Evolutionary conservation across 2,888 invertebrate genomes (phyloP).

Genomic region (Sinelater perroti): DNA sequence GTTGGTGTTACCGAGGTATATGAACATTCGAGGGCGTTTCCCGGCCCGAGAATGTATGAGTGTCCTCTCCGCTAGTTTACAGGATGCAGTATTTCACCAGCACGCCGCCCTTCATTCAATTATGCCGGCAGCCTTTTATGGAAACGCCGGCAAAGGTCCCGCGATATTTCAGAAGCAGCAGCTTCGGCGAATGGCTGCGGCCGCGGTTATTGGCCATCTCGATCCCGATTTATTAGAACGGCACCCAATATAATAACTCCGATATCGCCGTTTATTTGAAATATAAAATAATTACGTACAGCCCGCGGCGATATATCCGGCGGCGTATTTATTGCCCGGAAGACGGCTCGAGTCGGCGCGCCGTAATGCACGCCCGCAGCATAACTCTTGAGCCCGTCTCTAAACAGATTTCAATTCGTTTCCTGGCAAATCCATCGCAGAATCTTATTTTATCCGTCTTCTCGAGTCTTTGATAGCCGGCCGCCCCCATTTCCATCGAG

Average conservation of each 20-base stretch:
- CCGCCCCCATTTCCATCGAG: conserved; percentile 28
- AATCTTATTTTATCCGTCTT: conserved; percentile 36
- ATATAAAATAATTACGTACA: conserved; percentile 46
- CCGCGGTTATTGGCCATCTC: conserved; percentile 47
- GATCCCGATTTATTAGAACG: conserved; percentile 50
- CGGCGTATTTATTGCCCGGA: conserved; percentile 16
- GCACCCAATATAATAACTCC: conserved; percentile 48
- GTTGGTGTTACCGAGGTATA: conserved; percentile 29
- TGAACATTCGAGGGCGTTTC: conserved; percentile 25
- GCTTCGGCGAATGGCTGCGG: conserved; percentile 46
- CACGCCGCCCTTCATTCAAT: conserved; percentile 42
- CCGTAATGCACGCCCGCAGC: conserved; percentile 21
- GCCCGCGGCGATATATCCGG: conserved; percentile 18
- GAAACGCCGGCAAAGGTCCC: conserved; percentile 44
- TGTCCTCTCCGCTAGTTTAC: conserved; percentile 22
- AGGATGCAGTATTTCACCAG: conserved; percentile 30
- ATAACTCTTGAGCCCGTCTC: conserved; percentile 32
- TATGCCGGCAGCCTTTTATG: conserved; percentile 43
- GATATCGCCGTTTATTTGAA: conserved; percentile 47
- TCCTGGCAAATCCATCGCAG: conserved; percentile 30
- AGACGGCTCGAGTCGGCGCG: conserved; percentile 21
- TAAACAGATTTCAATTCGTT: conserved; percentile 36
- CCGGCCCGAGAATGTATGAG: background rate
- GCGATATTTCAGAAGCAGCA: conserved; percentile 46
- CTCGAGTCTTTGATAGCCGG: conserved; percentile 31